Evolutionary conservation across 1,140 invertebrate species (phyloP).

Genomic region (Calycopis cecrops): DNA sequence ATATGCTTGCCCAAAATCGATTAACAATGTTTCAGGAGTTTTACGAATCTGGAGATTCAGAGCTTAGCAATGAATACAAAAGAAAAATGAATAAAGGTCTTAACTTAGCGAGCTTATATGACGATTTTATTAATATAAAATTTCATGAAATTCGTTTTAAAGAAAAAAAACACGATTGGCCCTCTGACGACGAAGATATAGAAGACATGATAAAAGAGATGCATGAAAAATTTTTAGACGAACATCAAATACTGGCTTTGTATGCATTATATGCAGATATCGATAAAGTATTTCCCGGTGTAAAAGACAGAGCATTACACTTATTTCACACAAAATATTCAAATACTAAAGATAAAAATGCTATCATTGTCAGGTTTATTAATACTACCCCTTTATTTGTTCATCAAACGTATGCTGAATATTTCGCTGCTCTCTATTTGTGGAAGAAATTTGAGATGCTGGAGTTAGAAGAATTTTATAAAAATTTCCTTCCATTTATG

Average conservation of each 20-base stretch:
- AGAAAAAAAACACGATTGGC: conserved; percentile 9
- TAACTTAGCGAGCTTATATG: conserved; percentile 11
- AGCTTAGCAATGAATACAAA: conserved; percentile 5
- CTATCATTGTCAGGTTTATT: neutral
- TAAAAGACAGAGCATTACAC: neutral
- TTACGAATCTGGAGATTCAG: conserved; percentile 5
- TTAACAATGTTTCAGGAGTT: conserved; percentile 9
- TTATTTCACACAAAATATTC: conserved; percentile 3
- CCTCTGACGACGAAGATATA: conserved; percentile 7
- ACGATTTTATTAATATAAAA: conserved; percentile 15
- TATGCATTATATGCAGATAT: conserved; percentile 7
- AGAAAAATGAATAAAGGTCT: conserved; percentile 12
- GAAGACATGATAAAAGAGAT: neutral
- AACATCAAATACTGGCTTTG: conserved; percentile 10
- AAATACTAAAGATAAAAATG: conserved; percentile 9
- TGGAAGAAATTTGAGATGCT: conserved; percentile 11
- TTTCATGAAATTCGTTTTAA: conserved; percentile 14
- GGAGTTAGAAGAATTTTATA: conserved; percentile 6
- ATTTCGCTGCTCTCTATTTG: conserved; percentile 11
- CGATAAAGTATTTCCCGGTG: neutral
- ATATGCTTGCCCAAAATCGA: conserved; percentile 14
- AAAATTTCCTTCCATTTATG: conserved; percentile 2
- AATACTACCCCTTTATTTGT: conserved; percentile 9
- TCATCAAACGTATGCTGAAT: conserved; percentile 13
- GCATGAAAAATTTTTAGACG: conserved; percentile 10